A percentile compares a stretch with the other conserved stretches of the same genome.
Conservation (phyloP, 2,113 vertebrate species). For the Melanocharis versteri region DNA sequence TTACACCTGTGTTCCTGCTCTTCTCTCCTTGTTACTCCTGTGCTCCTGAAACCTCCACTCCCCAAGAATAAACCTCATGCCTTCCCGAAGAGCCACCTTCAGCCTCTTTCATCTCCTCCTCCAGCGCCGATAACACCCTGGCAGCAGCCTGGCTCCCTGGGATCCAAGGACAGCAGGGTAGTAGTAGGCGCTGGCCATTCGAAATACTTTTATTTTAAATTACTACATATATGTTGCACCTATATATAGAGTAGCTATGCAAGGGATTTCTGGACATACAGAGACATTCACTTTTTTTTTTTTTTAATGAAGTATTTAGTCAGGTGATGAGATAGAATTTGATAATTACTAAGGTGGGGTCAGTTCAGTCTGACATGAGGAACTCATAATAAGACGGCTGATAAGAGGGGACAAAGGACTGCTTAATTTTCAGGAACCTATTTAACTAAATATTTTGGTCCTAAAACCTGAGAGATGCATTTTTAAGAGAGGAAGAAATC, state of each 20-base stretch:
- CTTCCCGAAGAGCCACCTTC: too few species aligned
- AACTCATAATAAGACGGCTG: background rate
- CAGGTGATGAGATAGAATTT: background rate
- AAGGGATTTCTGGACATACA: background rate
- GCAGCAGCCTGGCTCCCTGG: too few species aligned
- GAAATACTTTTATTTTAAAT: too few species aligned
- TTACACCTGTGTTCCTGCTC: too few species aligned
- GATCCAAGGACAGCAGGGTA: too few species aligned
- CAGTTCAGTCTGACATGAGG: background rate
- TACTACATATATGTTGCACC: rapidly evolving
- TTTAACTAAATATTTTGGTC: background rate
- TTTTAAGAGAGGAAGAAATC: background rate
- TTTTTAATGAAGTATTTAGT: background rate
- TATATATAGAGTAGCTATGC: background rate
- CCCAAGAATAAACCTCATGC: too few species aligned
- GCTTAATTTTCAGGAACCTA: background rate
- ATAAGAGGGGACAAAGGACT: background rate
- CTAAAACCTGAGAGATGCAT: background rate
- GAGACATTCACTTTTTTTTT: background rate
- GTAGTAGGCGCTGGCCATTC: too few species aligned
- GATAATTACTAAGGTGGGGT: background rate
- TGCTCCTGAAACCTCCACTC: too few species aligned
- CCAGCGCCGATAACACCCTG: too few species aligned
- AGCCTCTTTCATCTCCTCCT: too few species aligned
- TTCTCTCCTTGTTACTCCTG: too few species aligned